Conservation (phyloP, 2,113 vertebrate genomes). For the Pygoscelis adeliae region DNA sequence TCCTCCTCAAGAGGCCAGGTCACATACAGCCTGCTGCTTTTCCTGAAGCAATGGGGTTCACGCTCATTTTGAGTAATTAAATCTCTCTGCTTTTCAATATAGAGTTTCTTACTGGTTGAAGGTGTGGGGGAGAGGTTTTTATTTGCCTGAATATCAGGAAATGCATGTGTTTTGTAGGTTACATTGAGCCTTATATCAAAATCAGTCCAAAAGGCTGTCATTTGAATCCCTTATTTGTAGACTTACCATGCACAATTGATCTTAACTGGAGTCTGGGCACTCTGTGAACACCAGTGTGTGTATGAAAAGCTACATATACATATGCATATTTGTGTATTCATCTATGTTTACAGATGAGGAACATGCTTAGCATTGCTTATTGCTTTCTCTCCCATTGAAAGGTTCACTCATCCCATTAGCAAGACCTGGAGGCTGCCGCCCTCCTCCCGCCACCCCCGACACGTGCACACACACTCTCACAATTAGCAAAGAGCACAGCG, state of each 20-base stretch:
- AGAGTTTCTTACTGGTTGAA: neutral
- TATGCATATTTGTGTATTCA: neutral
- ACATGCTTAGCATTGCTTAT: neutral
- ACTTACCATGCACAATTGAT: neutral
- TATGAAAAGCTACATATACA: neutral
- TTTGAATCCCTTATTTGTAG: neutral
- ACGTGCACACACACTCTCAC: fast-evolving
- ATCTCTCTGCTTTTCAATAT: neutral
- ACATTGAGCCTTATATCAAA: neutral
- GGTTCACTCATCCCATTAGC: neutral
- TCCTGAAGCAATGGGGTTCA: neutral
- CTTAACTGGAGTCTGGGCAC: neutral
- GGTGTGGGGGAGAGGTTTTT: neutral
- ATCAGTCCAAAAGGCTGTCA: neutral
- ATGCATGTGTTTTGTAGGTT: neutral
- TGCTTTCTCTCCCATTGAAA: neutral
- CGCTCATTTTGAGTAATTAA: fast-evolving
- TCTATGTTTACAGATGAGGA: neutral
- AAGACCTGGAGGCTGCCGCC: neutral
- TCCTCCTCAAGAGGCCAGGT: neutral
- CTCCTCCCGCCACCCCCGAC: neutral
- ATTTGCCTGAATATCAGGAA: neutral
- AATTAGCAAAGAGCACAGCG: neutral
- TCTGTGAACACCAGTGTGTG: fast-evolving
- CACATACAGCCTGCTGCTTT: neutral